Conservation (phyloP, 2,888 invertebrate genomes). For the Eulithis prunata region DNA sequence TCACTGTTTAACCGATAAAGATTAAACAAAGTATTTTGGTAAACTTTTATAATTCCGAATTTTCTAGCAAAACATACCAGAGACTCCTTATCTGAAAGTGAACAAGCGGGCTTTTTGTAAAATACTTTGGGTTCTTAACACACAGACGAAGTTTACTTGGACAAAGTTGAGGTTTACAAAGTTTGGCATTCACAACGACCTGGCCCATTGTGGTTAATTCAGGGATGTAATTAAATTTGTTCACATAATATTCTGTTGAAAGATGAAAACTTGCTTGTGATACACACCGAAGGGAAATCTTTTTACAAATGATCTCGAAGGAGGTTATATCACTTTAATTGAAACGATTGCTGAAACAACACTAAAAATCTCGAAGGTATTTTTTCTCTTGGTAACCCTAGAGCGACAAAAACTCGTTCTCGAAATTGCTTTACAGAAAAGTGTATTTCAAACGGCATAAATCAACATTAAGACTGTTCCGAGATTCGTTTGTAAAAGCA, state of each 20-base stretch:
- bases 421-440: constrained; percentile 60
- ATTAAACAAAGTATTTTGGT: constrained; percentile 13
- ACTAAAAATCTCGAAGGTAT: constrained; percentile 29
- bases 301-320: constrained; percentile 41
- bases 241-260: constrained; percentile 71
- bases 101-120: constrained; percentile 57
- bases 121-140: constrained; percentile 64
- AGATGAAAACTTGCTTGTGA: constrained; percentile 63
- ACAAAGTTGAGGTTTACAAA: constrained; percentile 73
- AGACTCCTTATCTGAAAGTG: constrained; percentile 57
- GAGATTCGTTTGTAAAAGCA: constrained; percentile 68
- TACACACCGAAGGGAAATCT: constrained; percentile 48
- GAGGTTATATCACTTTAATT: constrained; percentile 36
- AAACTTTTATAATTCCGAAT: constrained; percentile 24
- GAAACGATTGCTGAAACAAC: constrained; percentile 31
- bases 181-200: constrained; percentile 71
- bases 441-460: constrained; percentile 64
- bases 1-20: constrained; percentile 3
- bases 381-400: constrained; percentile 34
- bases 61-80: constrained; percentile 35
- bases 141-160: constrained; percentile 61
- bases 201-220: constrained; percentile 79
- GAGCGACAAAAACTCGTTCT: constrained; percentile 44
- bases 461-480: constrained; percentile 67
- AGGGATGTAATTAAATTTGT: constrained; percentile 80